Conservation (phyloP, 2,797 vertebrate genomes). For the Schizothorax lantsangensis region DNA sequence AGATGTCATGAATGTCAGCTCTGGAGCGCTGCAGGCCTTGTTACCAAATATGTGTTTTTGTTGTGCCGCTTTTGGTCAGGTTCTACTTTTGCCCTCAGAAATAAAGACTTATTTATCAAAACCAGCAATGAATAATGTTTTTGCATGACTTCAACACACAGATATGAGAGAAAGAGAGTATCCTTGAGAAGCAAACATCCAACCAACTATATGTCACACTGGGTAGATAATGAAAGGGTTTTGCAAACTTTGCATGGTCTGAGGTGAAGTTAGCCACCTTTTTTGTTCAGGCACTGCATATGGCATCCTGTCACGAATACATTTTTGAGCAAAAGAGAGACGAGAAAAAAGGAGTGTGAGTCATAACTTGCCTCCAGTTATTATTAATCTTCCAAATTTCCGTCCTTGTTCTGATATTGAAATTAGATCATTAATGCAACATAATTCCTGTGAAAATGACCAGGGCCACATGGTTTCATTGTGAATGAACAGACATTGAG, state of each 20-base stretch:
- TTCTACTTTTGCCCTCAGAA: conserved; percentile 84
- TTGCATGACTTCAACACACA: background rate
- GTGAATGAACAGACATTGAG: conserved; percentile 52
- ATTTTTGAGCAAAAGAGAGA: background rate
- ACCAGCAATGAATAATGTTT: background rate
- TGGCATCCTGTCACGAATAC: background rate
- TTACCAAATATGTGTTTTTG: conserved; percentile 83
- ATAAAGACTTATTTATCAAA: conserved; percentile 70
- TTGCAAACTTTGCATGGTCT: background rate
- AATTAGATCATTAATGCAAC: conserved; percentile 61
- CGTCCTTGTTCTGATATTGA: conserved; percentile 61
- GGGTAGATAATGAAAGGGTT: background rate
- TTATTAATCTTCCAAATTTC: conserved; percentile 65
- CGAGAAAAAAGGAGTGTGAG: conserved; percentile 56
- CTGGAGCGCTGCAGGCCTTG: conserved; percentile 83
- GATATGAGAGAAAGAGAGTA: background rate
- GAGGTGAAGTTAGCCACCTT: background rate
- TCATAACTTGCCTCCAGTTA: conserved; percentile 67
- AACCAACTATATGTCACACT: background rate
- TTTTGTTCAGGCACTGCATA: background rate
- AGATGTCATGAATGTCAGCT: conserved; percentile 86
- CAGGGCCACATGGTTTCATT: conserved; percentile 60
- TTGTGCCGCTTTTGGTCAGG: conserved; percentile 90
- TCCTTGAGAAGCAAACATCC: background rate
- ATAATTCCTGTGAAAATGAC: conserved; percentile 70